Base-by-base conservation (phyloP, 2,888 invertebrate species). In the Acleris emargana region DNA sequence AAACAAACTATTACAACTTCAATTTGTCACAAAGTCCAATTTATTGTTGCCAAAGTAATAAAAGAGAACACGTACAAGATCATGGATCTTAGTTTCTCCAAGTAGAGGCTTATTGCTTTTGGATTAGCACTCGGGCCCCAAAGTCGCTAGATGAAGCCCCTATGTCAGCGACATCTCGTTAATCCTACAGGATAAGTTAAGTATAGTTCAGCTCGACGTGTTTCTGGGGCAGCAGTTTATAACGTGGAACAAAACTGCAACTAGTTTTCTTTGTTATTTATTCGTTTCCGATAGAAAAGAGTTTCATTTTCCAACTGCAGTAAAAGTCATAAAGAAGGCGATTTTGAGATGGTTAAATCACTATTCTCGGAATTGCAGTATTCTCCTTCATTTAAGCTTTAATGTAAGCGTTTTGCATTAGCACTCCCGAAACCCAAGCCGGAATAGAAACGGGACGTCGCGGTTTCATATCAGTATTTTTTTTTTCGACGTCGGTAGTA, bases 131-230 rank as follows among this genome's bases (percentile, higher is more conserved):
- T 28, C 38, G 32, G 38, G 32, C 53, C 53, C 53, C 38, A 6
- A 25, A 18, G 18, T 38, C 18, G 18, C 17, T 38, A 32, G 38
- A 53, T 53, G 38, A 53, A 38, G 38, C 53, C 38, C 38, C 53
- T 32, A 32, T 53, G 32, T 53, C 53, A 54, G 54, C 38, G 54
- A 54, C 42, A 42, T 54, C 42, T 42, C 20, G 54, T 16, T 54
- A 42, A 53, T 54, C 38, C 54, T 54, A 42, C 42, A 22, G 42
- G 54, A 54, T 22, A 54, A 42, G 54, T 20, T 42, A 54, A 42
- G 42, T 42, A 42, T 20, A 54, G 54, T 42, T 42, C 3, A 22
- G 54, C 54, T 22, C 42, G 54, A 16, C 32, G 18, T 54, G 16
- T 18, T 54, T 20, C 42, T 20, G 54, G 20, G 9, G 20, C 42